These are phyloP conservation scores for Eueides isabella DNA, from an alignment of 1,140 invertebrate species.

Conservation along the genomic window DNA sequence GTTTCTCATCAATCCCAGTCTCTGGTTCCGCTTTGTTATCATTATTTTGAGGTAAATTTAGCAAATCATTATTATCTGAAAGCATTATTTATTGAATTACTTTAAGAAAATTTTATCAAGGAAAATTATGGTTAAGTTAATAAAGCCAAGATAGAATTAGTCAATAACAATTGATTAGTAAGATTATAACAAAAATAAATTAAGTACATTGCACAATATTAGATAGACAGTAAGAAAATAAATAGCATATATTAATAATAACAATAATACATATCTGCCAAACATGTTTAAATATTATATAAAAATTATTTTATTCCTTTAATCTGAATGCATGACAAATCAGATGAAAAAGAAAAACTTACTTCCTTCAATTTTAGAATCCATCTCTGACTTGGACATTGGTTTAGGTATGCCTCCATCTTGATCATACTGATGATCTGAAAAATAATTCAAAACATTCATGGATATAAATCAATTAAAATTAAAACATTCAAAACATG, in stretches of 20 bases:
- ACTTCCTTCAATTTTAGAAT: conserved; percentile 1
- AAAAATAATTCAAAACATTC: neutral
- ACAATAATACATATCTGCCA: neutral
- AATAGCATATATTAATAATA: neutral
- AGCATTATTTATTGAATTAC: neutral
- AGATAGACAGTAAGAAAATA: neutral
- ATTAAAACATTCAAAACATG: neutral
- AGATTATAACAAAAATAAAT: neutral
- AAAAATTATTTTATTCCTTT: neutral
- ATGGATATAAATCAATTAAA: neutral
- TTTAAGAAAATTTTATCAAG: neutral
- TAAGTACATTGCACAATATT: neutral
- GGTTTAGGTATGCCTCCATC: neutral
- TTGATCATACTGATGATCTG: conserved; percentile 25
- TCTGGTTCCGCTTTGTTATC: neutral
- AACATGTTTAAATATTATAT: neutral
- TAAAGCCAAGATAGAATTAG: too few species aligned
- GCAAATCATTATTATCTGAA: conserved; percentile 10
- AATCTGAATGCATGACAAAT: neutral
- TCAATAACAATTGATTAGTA: neutral
- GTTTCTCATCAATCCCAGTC: conserved; percentile 5
- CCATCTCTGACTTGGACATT: conserved; percentile 1
- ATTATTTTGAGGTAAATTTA: neutral
- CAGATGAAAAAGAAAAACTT: neutral
- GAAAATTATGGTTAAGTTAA: neutral